Conservation (phyloP, 2,888 invertebrate genomes). For the Eristalinus sepulchralis region DNA sequence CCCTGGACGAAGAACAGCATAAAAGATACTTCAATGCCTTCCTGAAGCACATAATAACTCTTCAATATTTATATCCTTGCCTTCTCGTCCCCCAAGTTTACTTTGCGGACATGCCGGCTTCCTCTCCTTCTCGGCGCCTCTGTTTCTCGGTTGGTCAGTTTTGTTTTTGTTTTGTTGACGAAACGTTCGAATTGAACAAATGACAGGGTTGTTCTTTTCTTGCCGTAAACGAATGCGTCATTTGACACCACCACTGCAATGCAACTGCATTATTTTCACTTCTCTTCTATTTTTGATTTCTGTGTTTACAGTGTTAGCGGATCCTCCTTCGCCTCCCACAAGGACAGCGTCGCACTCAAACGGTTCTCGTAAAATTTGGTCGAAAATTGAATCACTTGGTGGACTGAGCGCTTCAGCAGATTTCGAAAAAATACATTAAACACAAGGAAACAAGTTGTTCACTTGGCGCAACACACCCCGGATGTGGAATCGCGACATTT, state of each 20-base stretch:
- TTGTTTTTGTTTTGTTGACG: not conserved
- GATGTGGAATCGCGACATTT: not conserved
- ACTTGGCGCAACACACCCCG: not conserved
- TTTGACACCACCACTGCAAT: constrained; percentile 51
- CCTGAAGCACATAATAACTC: constrained; percentile 70
- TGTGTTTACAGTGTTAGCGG: not conserved
- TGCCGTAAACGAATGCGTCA: constrained; percentile 53
- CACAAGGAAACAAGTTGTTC: not conserved
- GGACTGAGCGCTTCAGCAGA: not conserved
- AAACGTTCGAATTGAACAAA: constrained; percentile 10
- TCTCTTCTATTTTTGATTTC: constrained; percentile 5
- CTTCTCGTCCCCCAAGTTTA: constrained; percentile 3
- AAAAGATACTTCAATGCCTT: constrained; percentile 70
- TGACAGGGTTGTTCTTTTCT: constrained; percentile 1
- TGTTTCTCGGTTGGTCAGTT: not conserved
- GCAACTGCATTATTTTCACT: constrained; percentile 55
- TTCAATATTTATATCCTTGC: constrained; percentile 29
- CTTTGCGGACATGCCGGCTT: constrained; percentile 10
- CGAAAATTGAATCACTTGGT: not conserved
- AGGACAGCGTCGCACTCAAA: not conserved
- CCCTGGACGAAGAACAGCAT: constrained; percentile 73
- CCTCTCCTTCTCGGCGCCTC: not conserved
- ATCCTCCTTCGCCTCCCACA: not conserved
- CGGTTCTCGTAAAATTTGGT: not conserved
- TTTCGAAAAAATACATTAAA: not conserved